phyloP scores from a whole-genome alignment of 2,113 vertebrate genomes.

The Phaetusa simplex region DNA sequence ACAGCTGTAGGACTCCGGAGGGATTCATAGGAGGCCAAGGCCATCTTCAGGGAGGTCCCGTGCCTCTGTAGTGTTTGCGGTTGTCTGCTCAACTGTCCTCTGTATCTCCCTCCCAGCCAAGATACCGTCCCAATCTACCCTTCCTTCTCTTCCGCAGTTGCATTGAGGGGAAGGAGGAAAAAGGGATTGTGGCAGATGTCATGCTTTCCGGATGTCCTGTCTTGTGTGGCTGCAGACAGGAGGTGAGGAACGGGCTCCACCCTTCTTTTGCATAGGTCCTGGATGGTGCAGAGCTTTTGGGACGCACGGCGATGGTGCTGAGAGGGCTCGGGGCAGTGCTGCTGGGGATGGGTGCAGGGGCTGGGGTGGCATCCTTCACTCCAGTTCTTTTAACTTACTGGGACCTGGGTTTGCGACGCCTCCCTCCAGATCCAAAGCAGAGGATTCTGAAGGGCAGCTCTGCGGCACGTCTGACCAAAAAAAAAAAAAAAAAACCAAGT shows the following conservation, averaged over 20 bases:
- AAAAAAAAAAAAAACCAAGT: background rate
- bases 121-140: background rate
- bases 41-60: background rate
- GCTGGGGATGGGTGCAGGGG: background rate
- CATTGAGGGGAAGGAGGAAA: background rate
- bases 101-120: background rate
- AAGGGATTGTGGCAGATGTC: background rate
- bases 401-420: background rate
- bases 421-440: background rate
- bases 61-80: background rate
- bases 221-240: background rate
- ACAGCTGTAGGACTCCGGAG: background rate
- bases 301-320: background rate
- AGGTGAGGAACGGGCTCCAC: slow-evolving; percentile 14
- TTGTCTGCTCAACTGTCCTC: background rate
- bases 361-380: accelerated
- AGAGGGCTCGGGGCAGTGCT: background rate
- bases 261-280: slow-evolving; percentile 28
- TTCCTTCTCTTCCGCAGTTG: background rate
- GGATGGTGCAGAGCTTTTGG: background rate
- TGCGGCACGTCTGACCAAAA: background rate
- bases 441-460: background rate
- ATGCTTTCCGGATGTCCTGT: background rate
- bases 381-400: background rate
- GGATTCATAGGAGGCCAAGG: background rate